Conservation (phyloP, 2,113 vertebrate genomes). For the Larimichthys polyactis region DNA sequence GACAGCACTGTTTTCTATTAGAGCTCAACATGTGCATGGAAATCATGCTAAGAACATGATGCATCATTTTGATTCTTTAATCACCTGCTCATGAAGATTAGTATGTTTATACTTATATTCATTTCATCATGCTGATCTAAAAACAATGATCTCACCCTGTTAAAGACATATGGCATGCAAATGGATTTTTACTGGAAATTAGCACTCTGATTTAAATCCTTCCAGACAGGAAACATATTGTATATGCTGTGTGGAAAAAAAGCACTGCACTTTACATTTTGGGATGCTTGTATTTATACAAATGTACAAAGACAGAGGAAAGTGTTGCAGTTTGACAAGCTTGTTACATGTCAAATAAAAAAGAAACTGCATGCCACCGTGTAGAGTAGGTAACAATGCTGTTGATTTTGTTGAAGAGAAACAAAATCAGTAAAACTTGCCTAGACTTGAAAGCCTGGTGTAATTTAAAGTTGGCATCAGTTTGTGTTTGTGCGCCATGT, state of each 20-base stretch:
- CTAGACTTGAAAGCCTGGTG: background rate
- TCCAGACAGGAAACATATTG: background rate
- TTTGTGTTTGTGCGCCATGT: conserved; percentile 2
- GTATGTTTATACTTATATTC: background rate
- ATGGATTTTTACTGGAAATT: background rate
- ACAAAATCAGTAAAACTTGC: conserved; percentile 6
- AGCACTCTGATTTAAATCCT: background rate
- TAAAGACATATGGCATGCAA: background rate
- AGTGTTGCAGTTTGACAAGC: background rate
- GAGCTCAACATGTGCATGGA: conserved; percentile 33
- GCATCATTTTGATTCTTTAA: background rate
- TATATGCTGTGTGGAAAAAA: background rate
- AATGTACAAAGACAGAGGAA: background rate
- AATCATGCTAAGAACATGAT: conserved; percentile 16
- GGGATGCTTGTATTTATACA: background rate
- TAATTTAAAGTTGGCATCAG: conserved; percentile 2
- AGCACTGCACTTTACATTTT: background rate
- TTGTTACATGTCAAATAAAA: background rate
- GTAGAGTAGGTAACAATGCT: background rate
- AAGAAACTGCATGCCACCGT: background rate
- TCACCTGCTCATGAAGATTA: conserved; percentile 45
- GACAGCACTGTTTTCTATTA: conserved; percentile 28
- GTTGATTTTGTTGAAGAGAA: background rate
- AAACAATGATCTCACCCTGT: conserved; percentile 23
- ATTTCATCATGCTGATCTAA: conserved; percentile 37